Evolutionary conservation across 2,797 vertebrate genomes (phyloP).

Genomic region (Vireo griseus): DNA sequence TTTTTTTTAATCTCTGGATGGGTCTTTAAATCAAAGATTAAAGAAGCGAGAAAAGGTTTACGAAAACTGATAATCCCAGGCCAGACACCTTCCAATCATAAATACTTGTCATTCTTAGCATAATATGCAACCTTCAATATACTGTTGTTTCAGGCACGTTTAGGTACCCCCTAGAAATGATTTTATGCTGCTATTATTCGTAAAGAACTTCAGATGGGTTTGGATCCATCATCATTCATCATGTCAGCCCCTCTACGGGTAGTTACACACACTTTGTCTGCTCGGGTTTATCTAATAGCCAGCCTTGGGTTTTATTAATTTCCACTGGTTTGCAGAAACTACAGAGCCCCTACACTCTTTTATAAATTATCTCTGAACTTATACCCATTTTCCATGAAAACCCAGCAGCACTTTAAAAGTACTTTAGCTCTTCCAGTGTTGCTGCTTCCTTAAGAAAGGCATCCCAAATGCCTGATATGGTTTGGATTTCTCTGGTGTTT

Average conservation of each 20-base stretch:
- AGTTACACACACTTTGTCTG: slow-evolving; percentile 22
- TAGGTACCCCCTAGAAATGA: background rate
- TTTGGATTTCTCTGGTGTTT: background rate
- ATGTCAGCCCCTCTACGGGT: background rate
- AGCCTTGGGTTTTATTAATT: slow-evolving; percentile 40
- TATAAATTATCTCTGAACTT: background rate
- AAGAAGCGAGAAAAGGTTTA: background rate
- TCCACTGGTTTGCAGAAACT: background rate
- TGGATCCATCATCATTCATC: slow-evolving; percentile 34
- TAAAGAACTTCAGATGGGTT: slow-evolving; percentile 11
- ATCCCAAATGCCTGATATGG: background rate
- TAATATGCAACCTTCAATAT: background rate
- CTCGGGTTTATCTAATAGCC: background rate
- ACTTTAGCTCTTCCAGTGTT: background rate
- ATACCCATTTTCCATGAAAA: background rate
- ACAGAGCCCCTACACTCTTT: background rate
- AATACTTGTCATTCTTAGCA: slow-evolving; percentile 11
- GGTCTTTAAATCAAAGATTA: background rate
- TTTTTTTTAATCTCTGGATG: background rate
- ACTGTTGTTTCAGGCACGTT: background rate
- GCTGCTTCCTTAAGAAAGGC: background rate
- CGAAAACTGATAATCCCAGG: background rate
- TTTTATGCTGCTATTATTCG: slow-evolving; percentile 7
- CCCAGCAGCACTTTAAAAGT: background rate
- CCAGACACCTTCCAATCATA: background rate